Conservation (phyloP, 2,797 vertebrate genomes). For the Enteromius afrohamiltoni region DNA sequence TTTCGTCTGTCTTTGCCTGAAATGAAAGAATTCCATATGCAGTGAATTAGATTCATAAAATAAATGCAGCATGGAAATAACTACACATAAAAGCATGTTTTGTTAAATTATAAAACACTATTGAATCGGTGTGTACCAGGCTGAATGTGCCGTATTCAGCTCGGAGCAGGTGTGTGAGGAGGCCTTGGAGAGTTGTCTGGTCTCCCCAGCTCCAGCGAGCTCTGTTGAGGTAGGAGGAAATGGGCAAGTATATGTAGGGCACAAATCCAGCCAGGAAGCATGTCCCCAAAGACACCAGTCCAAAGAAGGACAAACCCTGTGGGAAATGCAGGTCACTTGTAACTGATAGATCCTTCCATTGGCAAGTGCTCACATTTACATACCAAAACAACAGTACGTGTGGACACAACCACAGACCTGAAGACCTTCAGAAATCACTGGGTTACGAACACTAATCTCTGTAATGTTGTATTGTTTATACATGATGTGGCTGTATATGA, state of each 20-base stretch:
- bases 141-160: constrained; percentile 96
- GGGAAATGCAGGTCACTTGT: constrained; percentile 5
- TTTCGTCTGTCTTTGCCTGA: constrained; percentile 88
- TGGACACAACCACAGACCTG: neutral
- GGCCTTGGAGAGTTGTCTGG: constrained; percentile 88
- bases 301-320: constrained; percentile 84
- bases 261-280: constrained; percentile 86
- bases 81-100: neutral
- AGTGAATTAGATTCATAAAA: constrained; percentile 1
- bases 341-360: neutral
- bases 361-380: constrained; percentile 5
- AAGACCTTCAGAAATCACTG: constrained; percentile 29
- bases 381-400: neutral
- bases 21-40: constrained; percentile 56
- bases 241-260: constrained; percentile 91
- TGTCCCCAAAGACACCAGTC: constrained; percentile 77
- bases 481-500: neutral
- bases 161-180: constrained; percentile 93
- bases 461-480: neutral
- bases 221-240: constrained; percentile 85
- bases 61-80: neutral
- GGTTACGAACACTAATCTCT: constrained; percentile 34
- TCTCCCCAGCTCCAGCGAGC: constrained; percentile 99
- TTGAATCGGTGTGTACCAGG: constrained; percentile 66
- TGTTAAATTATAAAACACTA: neutral